These are phyloP conservation scores for Eucriotettix oculatus DNA, from an alignment of 2,888 invertebrate species.

Conservation along the genomic window DNA sequence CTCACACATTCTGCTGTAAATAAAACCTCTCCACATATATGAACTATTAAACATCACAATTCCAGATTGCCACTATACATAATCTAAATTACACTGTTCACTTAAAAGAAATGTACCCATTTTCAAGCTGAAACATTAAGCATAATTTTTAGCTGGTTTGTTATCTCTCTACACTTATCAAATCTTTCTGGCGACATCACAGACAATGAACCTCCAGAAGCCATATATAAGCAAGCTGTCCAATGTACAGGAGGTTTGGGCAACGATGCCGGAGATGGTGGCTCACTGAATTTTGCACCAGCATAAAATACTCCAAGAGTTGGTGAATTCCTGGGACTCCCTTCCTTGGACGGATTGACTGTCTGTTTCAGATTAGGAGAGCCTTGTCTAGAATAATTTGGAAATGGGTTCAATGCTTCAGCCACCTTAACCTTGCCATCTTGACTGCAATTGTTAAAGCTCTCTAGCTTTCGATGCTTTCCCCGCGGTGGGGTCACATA, in stretches of 20 bases:
- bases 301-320: constrained; percentile 29
- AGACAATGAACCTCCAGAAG: constrained; percentile 12
- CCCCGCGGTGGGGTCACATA: constrained; percentile 11
- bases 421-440: neutral
- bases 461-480: constrained; percentile 11
- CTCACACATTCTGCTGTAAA: constrained; percentile 14
- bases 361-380: constrained; percentile 14
- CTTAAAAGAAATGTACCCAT: constrained; percentile 3
- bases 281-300: constrained; percentile 67
- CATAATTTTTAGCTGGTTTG: constrained; percentile 44
- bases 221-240: constrained; percentile 28
- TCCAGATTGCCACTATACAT: constrained; percentile 12
- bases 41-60: constrained; percentile 11
- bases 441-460: constrained; percentile 1
- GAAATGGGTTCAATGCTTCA: neutral
- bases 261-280: constrained; percentile 59
- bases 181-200: constrained; percentile 12
- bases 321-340: constrained; percentile 15
- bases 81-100: constrained; percentile 12
- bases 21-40: constrained; percentile 12
- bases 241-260: constrained; percentile 70
- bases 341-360: constrained; percentile 17
- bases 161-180: constrained; percentile 21
- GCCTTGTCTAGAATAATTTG: constrained; percentile 12
- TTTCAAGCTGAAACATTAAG: constrained; percentile 37